Evolutionary conservation across 2,888 invertebrate genomes (phyloP).

Genomic region (Automeris io): DNA sequence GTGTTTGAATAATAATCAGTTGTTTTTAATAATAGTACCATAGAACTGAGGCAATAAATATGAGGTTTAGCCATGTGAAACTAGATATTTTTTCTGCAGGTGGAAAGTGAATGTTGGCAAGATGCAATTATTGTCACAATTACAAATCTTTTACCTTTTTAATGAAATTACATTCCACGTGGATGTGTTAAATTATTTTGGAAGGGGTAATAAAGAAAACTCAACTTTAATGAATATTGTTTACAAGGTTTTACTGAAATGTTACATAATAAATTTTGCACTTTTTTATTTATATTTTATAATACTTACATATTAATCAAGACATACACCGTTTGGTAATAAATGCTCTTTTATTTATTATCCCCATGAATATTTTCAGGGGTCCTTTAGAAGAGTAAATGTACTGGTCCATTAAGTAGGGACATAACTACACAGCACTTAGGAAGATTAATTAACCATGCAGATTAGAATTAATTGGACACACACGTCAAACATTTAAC

Average conservation of each 20-base stretch:
- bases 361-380: constrained; percentile 54
- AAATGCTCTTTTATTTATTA: constrained; percentile 71
- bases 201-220: constrained; percentile 39
- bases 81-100: constrained; percentile 29
- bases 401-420: constrained; percentile 32
- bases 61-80: background rate
- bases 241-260: constrained; percentile 74
- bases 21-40: no score
- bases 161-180: background rate
- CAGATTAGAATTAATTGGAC: constrained; percentile 26
- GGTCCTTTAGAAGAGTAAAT: constrained; percentile 58
- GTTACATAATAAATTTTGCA: constrained; percentile 76
- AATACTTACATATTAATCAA: constrained; percentile 69
- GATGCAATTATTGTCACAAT: constrained; percentile 34
- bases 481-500: constrained; percentile 31
- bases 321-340: constrained; percentile 74
- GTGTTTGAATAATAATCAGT: no score
- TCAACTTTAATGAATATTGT: constrained; percentile 57
- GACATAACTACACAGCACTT: constrained; percentile 23
- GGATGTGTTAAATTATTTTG: constrained; percentile 10
- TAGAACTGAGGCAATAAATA: no score
- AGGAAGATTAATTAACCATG: constrained; percentile 16
- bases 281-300: constrained; percentile 63
- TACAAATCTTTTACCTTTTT: constrained; percentile 34
- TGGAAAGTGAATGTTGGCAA: constrained; percentile 47